phyloP scores from a whole-genome alignment of 2,888 invertebrate genomes.

The Oasisia sp. region DNA sequence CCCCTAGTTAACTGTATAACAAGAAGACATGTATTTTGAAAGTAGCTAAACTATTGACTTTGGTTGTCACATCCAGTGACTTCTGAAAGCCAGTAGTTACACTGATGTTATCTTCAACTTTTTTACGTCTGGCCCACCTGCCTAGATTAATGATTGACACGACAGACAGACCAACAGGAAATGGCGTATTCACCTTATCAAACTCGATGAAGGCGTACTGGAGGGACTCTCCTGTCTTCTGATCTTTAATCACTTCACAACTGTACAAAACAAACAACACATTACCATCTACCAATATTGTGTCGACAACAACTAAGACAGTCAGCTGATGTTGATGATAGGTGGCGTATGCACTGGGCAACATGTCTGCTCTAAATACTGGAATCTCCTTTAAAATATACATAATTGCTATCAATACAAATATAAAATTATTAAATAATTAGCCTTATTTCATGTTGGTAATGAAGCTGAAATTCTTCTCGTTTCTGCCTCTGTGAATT shows the following conservation, averaged over 20 bases:
- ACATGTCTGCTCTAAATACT: background rate
- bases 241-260: conserved; percentile 96
- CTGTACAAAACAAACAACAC: conserved; percentile 64
- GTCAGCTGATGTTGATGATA: background rate
- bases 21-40: no score
- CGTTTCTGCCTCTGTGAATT: no score
- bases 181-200: conserved; percentile 71
- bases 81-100: no score
- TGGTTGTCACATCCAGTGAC: no score
- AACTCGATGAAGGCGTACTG: conserved; percentile 99
- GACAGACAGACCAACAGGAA: background rate
- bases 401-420: background rate
- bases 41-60: no score
- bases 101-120: no score
- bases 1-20: no score
- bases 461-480: no score
- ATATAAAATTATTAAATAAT: no score
- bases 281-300: background rate
- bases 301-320: background rate
- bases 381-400: background rate
- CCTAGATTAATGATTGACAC: background rate
- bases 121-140: no score
- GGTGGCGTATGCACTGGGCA: background rate
- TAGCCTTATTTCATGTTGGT: no score
- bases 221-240: conserved; percentile 89